Evolutionary conservation across 2,797 vertebrate species (phyloP).

Genomic region (Amazona finschi): DNA sequence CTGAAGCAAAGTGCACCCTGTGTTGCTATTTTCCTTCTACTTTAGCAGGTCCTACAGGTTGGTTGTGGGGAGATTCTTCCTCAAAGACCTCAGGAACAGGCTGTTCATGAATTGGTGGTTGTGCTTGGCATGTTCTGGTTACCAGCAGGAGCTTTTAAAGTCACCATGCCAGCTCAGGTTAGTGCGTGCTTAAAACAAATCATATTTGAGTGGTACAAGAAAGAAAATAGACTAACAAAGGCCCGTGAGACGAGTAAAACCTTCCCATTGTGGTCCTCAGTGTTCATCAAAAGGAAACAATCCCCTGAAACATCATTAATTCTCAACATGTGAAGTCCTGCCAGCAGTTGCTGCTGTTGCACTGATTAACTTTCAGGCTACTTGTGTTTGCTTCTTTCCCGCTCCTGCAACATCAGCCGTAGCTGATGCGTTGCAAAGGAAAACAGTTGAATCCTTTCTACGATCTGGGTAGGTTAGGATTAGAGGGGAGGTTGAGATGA

Average conservation of each 20-base stretch:
- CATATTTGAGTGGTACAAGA: not conserved
- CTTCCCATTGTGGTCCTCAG: not conserved
- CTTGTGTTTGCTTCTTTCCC: not conserved
- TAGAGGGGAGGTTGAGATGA: not conserved
- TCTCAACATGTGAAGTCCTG: not conserved
- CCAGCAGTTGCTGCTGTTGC: not conserved
- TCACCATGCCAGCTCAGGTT: not conserved
- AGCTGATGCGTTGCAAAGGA: not conserved
- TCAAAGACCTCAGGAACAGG: not conserved
- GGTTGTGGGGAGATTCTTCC: not conserved
- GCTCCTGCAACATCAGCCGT: not conserved
- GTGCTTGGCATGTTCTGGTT: not conserved
- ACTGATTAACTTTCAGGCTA: not conserved
- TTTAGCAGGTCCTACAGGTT: not conserved
- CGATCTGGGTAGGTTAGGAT: fast-evolving
- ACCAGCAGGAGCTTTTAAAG: not conserved
- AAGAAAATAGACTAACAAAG: conserved; percentile 9
- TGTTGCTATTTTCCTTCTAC: fast-evolving
- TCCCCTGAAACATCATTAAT: not conserved
- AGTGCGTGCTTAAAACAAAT: not conserved
- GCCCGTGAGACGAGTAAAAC: not conserved
- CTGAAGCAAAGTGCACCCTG: fast-evolving
- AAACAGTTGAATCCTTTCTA: not conserved
- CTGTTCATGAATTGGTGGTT: not conserved
- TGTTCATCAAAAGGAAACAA: not conserved